Evolutionary conservation across 2,888 invertebrate species (phyloP).

Genomic region (Ethmia dodecea): DNA sequence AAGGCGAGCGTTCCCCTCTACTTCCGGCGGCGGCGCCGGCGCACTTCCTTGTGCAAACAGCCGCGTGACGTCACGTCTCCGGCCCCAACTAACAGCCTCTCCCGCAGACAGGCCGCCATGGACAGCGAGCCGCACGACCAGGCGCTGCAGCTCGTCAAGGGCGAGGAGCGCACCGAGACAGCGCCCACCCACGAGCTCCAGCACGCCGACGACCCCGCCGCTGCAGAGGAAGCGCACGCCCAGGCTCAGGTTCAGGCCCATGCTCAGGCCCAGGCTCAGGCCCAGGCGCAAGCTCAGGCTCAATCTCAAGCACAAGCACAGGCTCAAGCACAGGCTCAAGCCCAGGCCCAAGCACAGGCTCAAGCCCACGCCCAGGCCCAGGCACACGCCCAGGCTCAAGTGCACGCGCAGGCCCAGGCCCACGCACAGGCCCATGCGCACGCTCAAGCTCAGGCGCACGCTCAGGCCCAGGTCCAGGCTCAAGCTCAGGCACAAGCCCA

Average conservation of each 20-base stretch:
- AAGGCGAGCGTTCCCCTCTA: not conserved
- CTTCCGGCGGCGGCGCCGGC: not conserved
- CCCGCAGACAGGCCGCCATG: conserved; percentile 17
- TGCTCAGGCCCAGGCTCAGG: no score
- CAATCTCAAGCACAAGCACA: conserved; percentile 29
- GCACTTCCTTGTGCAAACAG: no score
- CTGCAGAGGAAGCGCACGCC: not conserved
- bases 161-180: conserved; percentile 30
- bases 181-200: conserved; percentile 36
- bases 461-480: no score
- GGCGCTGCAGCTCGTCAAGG: conserved; percentile 65
- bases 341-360: conserved; percentile 3
- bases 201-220: conserved; percentile 24
- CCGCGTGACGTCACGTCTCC: not conserved
- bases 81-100: conserved; percentile 2
- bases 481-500: conserved; percentile 4
- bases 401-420: conserved; percentile 5
- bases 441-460: conserved; percentile 4
- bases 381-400: conserved; percentile 26
- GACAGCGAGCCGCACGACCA: conserved; percentile 37
- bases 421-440: not conserved
- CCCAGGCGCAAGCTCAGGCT: no score
- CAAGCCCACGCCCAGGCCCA: conserved; percentile 47
- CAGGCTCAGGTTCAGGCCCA: no score
- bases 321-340: not conserved